Percentiles rank a stretch among this genome's conserved stretches.
Evolutionary conservation across 2,797 vertebrate species (phyloP).

Genomic region (Pseudomugil gertrudae): DNA sequence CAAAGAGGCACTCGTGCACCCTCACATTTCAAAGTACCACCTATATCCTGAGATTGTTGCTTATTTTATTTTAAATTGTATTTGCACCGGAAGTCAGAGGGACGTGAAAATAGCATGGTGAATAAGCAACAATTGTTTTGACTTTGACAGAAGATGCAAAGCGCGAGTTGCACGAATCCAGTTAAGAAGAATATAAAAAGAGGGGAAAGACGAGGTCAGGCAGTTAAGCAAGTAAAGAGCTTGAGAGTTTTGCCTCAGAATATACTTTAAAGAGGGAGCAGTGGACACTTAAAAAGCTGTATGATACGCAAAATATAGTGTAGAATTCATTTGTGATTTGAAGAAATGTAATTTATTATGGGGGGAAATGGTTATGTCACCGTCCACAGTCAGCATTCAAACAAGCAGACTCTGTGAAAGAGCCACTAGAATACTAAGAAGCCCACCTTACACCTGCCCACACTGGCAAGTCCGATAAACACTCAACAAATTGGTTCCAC

Average conservation of each 20-base stretch:
- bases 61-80: not conserved
- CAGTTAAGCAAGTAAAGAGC: slow-evolving; percentile 2
- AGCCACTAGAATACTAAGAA: slow-evolving; percentile 72
- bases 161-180: slow-evolving; percentile 16
- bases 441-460: slow-evolving; percentile 76
- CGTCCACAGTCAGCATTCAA: slow-evolving; percentile 46
- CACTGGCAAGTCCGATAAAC: slow-evolving; percentile 63
- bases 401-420: slow-evolving; percentile 47
- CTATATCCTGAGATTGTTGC: slow-evolving; percentile 11
- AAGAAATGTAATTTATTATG: slow-evolving; percentile 15
- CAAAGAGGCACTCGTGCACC: not conserved
- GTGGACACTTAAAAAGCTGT: slow-evolving; percentile 2
- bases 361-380: slow-evolving; percentile 34
- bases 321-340: slow-evolving; percentile 1
- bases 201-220: not conserved
- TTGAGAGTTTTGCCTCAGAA: not conserved
- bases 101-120: slow-evolving; percentile 17
- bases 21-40: not conserved
- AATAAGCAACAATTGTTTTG: slow-evolving; percentile 63
- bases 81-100: slow-evolving; percentile 11
- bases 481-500: slow-evolving; percentile 63
- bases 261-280: not conserved
- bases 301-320: slow-evolving; percentile 24
- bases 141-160: slow-evolving; percentile 13
- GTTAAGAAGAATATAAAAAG: slow-evolving; percentile 8